Conservation (phyloP, 2,113 vertebrate species). For the Camelus bactrianus region DNA sequence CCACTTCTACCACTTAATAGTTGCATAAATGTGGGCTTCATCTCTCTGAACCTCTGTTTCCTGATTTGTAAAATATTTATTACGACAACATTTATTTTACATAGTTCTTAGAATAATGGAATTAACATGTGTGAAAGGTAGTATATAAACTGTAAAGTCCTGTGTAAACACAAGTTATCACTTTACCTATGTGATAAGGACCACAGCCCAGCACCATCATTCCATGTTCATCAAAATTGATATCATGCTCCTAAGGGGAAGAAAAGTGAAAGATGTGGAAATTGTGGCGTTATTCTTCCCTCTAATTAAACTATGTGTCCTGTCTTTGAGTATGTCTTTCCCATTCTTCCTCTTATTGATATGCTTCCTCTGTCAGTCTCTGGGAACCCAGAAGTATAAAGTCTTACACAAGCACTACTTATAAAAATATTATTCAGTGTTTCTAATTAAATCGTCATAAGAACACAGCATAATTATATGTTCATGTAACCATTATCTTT, state of each 20-base stretch:
- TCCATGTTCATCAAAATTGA: slow-evolving; percentile 94
- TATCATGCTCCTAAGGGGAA: slow-evolving; percentile 92
- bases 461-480: neutral
- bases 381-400: neutral
- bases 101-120: neutral
- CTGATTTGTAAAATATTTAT: slow-evolving; percentile 11
- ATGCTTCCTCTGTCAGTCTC: neutral
- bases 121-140: slow-evolving; percentile 5
- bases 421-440: neutral
- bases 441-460: neutral
- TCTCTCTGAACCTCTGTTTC: neutral
- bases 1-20: neutral
- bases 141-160: neutral
- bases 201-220: slow-evolving; percentile 98
- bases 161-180: slow-evolving; percentile 57
- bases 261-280: neutral
- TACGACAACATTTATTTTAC: neutral
- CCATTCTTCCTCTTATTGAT: neutral
- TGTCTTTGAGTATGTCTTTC: neutral
- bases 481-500: neutral
- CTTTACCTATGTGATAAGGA: slow-evolving; percentile 97
- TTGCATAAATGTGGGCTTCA: neutral
- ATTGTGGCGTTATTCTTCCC: neutral
- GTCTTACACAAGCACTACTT: neutral
- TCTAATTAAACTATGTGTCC: neutral